Evolutionary conservation across 1,140 invertebrate genomes (phyloP), one percentile per base, ranked within the genome.

Genomic region (Thaumatotibia leucotreta): DNA sequence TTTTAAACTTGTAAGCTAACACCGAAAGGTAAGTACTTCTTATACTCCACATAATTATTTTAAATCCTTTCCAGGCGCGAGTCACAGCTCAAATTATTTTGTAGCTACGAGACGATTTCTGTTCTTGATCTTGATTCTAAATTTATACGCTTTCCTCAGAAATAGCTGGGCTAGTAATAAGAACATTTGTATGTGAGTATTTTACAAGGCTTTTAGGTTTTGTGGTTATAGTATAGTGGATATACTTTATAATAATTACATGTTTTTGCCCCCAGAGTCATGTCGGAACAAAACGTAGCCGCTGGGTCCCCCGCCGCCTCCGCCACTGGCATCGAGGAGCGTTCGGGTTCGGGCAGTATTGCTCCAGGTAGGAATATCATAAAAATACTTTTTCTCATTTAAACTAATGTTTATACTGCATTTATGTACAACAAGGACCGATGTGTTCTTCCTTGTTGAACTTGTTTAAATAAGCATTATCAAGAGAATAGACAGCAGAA

Each of bases 261-360:
- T 45, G 8, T 45, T 45, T 45, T 20, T 45, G 14, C 17, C 39
- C n/a, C 11, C 14, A 14, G 24, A 58, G 52, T 29, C 23, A 88
- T 88, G 85, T 88, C 85, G 45, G 84, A 86, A 24, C 75, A 78
- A 22, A 74, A 72, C 62, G 75, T 84, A 54, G 74, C 73, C 2
- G 74, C 78, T 6, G 72, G 70, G 0, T 83, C 81, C 3, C 79
- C 77, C 3, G 80, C 70, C 3, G 73, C 76, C 1, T 86, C 85
- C 1, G 83, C 76, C 0, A 69, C 76, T 14, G 82, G 75, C 49
- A 79, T 79, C 1, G 85, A 88, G 27, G 79, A 83, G 39, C 80
- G 82, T 39, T 84, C 85, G 20, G 72, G 49, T 39, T 84, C 85
- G 20, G 72, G 49, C 1, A 74, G 78, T 54, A 70, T 66, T 33